Percentiles rank a stretch among this genome's conserved stretches.
Conservation (phyloP, 1,140 invertebrate species). For the Sycophaga agraensis region DNA sequence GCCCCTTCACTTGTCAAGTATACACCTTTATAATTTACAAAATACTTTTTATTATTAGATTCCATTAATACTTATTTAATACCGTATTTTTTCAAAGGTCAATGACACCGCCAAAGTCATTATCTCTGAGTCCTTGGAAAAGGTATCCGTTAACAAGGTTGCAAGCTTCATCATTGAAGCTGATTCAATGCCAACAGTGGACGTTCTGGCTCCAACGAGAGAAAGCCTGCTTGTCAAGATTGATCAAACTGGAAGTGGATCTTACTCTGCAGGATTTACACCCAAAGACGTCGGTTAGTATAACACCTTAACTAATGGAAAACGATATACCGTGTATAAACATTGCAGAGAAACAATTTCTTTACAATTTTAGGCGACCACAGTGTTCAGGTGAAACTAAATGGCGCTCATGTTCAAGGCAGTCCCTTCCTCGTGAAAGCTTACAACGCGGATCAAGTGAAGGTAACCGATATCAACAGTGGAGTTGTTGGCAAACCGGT, state of each 20-base stretch:
- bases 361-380: constrained; percentile 69
- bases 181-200: constrained; percentile 71
- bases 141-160: constrained; percentile 84
- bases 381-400: constrained; percentile 85
- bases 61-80: neutral
- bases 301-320: too few species aligned
- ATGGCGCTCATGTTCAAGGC: constrained; percentile 82
- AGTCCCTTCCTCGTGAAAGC: constrained; percentile 95
- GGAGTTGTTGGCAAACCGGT: constrained; percentile 90
- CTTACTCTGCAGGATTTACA: constrained; percentile 73
- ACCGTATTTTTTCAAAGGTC: constrained; percentile 37
- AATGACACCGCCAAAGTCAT: constrained; percentile 56
- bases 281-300: constrained; percentile 81
- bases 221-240: constrained; percentile 71
- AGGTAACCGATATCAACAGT: constrained; percentile 85
- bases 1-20: constrained; percentile 74
- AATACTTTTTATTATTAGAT: neutral
- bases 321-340: too few species aligned
- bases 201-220: constrained; percentile 74
- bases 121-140: constrained; percentile 81
- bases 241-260: constrained; percentile 47
- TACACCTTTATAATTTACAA: neutral
- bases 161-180: constrained; percentile 85
- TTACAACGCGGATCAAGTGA: constrained; percentile 89
- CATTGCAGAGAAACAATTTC: too few species aligned